These are phyloP conservation scores for Tinea semifulvella DNA, from an alignment of 2,888 invertebrate genomes.

Conservation along the genomic window DNA sequence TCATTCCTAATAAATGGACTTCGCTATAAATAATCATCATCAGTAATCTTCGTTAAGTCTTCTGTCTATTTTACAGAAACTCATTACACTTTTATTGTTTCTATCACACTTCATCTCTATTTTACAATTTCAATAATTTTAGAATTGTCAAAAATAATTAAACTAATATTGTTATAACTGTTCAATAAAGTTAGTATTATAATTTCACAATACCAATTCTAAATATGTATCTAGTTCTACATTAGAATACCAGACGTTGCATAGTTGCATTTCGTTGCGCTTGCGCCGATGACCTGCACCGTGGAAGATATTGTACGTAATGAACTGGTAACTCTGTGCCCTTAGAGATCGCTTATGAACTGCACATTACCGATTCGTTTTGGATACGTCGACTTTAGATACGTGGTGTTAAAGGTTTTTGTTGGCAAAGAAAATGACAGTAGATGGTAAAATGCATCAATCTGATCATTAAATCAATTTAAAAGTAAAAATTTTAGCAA, in stretches of 20 bases:
- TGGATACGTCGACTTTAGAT: slow-evolving; percentile 26
- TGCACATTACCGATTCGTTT: slow-evolving; percentile 50
- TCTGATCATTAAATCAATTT: too few species aligned
- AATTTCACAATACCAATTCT: neutral
- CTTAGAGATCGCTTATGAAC: slow-evolving; percentile 21
- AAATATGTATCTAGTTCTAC: slow-evolving; percentile 3
- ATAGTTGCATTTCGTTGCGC: slow-evolving; percentile 11
- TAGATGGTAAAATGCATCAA: too few species aligned
- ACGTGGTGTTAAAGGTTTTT: neutral
- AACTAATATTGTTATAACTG: neutral
- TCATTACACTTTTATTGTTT: too few species aligned
- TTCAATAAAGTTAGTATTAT: neutral
- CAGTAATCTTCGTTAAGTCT: too few species aligned
- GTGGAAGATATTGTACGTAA: slow-evolving; percentile 15
- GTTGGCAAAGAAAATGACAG: too few species aligned
- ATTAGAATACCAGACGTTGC: slow-evolving; percentile 9
- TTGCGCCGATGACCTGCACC: slow-evolving; percentile 11
- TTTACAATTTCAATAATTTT: neutral
- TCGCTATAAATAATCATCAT: too few species aligned
- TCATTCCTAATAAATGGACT: too few species aligned
- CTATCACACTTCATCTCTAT: too few species aligned
- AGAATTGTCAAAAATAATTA: neutral
- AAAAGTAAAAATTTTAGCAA: too few species aligned
- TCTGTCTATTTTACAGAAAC: too few species aligned
- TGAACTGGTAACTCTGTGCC: slow-evolving; percentile 21